Base-by-base conservation (phyloP, 2,888 invertebrate species). In the Silvanus unidentatus region DNA sequence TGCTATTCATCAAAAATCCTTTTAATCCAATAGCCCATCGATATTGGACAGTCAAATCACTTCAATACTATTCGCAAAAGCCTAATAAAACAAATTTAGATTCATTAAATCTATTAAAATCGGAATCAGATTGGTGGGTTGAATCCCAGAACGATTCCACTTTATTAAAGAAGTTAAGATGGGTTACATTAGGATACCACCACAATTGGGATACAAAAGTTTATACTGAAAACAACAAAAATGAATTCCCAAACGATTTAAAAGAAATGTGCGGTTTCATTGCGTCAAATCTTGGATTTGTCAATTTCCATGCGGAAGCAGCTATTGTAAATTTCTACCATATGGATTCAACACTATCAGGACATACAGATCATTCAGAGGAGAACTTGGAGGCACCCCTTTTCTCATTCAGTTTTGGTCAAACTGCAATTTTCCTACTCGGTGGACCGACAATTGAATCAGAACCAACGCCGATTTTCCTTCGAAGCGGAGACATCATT, bases 291-390 rank as follows among this genome's bases (percentile, higher is more conserved):
- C 64, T 87, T 14, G 80, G 79, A 2, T 82, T 78, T 62, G 46
- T 59, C 0, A 65, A 77, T 40, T 93, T 86, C 64, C 74, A 69
- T 44, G 85, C 96, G 0, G 87, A 99, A 74, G 97, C 99, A 11
- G 94, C 92, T 0, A 98, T 99, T 58, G 81, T 98, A 0, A 99
- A 99, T 73, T 98, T 88, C 69, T 99, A 99, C 68, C 88, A 93
- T 55, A 80, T 89, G 75, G 89, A 93, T 62, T 93, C 95, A 0
- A 92, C 91, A 1, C 74, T 99, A 28, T 88, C 92, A 1, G 92
- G 93, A 0, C 99, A 99, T 66, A 91, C 90, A 0, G 99, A 99
- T 72, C 88, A 90, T 65, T 97, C 97, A 0, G 97, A 98, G 73
- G 73, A 81, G 1, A 86, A 92, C 72, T 74, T 85, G 37, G 76